phyloP scores from a whole-genome alignment of 2,797 vertebrate genomes.

The Anguilla obscura region DNA sequence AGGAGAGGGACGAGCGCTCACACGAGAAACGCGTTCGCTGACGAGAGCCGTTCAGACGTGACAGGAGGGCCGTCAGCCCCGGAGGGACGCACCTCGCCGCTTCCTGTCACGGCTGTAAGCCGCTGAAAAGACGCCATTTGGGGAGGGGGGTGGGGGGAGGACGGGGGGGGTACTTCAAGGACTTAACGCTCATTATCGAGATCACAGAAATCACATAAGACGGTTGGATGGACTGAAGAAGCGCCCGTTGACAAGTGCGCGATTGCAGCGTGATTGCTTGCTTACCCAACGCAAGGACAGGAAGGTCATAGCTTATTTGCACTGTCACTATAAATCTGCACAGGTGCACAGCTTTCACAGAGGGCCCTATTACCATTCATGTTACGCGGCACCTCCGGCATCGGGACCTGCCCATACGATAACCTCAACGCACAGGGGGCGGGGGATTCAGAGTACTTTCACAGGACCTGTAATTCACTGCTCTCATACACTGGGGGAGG shows the following conservation, averaged over 20 bases:
- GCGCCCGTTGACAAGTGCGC: background rate
- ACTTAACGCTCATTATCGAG: background rate
- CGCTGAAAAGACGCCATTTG: background rate
- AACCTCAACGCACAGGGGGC: background rate
- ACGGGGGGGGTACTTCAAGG: too few relatives aligned
- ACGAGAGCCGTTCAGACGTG: background rate
- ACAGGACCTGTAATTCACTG: background rate
- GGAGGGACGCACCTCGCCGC: background rate
- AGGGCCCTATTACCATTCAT: background rate
- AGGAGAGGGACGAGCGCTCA: background rate
- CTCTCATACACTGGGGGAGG: background rate
- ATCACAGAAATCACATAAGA: background rate
- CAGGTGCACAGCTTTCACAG: background rate
- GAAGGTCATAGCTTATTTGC: constrained; percentile 16
- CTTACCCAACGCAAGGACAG: background rate
- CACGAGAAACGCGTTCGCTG: background rate
- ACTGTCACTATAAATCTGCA: constrained; percentile 9
- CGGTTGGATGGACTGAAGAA: background rate
- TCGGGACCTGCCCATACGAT: background rate
- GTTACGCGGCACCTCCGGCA: background rate
- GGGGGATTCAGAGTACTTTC: background rate
- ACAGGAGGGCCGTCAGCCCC: background rate
- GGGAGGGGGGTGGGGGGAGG: background rate
- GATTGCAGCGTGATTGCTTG: background rate
- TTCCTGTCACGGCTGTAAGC: background rate